Base-by-base conservation (phyloP, 2,113 vertebrate species). In the Cynocephalus volans region DNA sequence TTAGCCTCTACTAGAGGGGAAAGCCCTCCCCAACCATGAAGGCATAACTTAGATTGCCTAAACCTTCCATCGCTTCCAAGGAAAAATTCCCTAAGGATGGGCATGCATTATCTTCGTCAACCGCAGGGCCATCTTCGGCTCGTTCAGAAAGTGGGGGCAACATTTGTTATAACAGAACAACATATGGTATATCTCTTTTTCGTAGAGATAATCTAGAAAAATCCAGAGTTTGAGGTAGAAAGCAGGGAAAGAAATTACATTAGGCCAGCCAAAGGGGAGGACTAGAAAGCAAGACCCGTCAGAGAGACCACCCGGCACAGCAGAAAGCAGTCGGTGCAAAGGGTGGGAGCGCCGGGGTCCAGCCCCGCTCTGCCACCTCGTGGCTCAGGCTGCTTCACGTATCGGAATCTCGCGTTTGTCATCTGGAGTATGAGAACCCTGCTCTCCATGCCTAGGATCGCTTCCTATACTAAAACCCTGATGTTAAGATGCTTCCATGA, bases 301-400 rank as follows among this genome's bases (percentile, higher is more conserved):
- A 26, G 64, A 86, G 31, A 92, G 60, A 17, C 23, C 1, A 21
- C 0, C 23, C 0, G 33, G 33, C 1, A 3, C 4, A 7, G 3
- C 28, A 41, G 56, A 10, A 73, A 14, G 70, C 26, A 26, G 23
- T 15, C 1, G 7, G 19, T 0, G 2, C 23, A 23, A 41, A 65
- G 64, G 10, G 24, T 10, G 6, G 33, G 33, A 33, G 28, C 7
- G 0, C 18, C 18, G 0, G 31, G 7, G 17, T 60, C 69, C 21
- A 14, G 54, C 24, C 62, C 14, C 5, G 1, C 33, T 45, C 23
- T n/a, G 3, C n/a, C 36, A 6, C 36, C 15, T 41, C 18, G 8
- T 26, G 24, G n/a, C 8, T 54, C n/a, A 54, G 24, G 24, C 56
- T 15, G 3, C 36, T 14, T 19, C 67, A 23, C 9, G 31, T 5